Percentiles rank a stretch among this genome's conserved stretches.
These are phyloP conservation scores for Limnephilus marmoratus DNA, from an alignment of 2,888 invertebrate genomes.

Conservation along the genomic window DNA sequence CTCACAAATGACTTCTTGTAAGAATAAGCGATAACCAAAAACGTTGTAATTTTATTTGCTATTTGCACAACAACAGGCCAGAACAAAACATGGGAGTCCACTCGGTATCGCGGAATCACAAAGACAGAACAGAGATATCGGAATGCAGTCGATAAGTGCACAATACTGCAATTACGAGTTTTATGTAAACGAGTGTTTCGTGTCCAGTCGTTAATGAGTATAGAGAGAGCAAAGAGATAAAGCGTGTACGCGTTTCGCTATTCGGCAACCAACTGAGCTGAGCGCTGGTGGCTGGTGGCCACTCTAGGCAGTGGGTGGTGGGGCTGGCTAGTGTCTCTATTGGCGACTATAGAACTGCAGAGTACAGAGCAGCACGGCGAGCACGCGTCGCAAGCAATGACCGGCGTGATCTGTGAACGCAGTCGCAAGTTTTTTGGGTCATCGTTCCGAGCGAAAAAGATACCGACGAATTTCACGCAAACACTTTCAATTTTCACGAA, in stretches of 20 bases:
- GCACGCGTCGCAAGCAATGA: slow-evolving; percentile 37
- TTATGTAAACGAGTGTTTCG: background rate
- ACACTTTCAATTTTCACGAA: background rate
- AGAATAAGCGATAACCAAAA: background rate
- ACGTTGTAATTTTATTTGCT: background rate
- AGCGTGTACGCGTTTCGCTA: slow-evolving; percentile 7
- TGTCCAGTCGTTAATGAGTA: background rate
- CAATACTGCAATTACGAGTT: background rate
- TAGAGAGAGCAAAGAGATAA: background rate
- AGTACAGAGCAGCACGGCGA: background rate
- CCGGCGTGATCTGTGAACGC: slow-evolving; percentile 49
- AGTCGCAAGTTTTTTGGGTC: slow-evolving; percentile 50
- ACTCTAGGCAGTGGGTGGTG: too few species aligned
- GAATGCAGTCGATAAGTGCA: background rate
- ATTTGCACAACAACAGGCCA: background rate
- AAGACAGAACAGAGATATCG: background rate
- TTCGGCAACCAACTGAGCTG: background rate
- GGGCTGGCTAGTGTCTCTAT: background rate
- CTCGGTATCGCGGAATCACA: background rate
- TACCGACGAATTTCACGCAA: background rate
- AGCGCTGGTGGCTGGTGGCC: too few species aligned
- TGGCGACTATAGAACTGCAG: background rate
- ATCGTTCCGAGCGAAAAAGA: slow-evolving; percentile 43
- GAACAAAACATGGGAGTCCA: background rate
- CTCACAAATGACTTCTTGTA: background rate